Conservation (phyloP, 1,140 invertebrate genomes). For the Chlorops oryzae region DNA sequence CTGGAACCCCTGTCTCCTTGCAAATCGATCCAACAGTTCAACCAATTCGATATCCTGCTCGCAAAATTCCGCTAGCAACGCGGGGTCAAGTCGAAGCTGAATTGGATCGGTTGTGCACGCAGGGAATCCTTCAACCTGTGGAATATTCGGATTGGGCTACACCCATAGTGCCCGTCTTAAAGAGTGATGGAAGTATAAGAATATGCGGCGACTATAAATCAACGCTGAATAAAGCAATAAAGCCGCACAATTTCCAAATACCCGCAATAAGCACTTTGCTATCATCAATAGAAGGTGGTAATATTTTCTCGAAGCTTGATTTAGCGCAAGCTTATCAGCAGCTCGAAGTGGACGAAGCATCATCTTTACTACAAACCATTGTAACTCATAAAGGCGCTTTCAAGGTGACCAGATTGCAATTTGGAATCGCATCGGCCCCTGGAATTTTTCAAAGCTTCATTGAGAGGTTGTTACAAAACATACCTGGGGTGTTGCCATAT, state of each 20-base stretch:
- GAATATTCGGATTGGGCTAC: too few species aligned
- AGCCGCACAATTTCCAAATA: conserved; percentile 46
- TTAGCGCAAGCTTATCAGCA: conserved; percentile 37
- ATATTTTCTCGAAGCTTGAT: conserved; percentile 32
- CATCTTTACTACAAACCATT: conserved; percentile 28
- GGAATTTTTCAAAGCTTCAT: too few species aligned
- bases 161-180: too few species aligned
- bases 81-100: conserved; percentile 18
- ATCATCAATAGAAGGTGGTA: conserved; percentile 26
- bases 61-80: background rate
- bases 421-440: conserved; percentile 47
- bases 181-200: conserved; percentile 28
- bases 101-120: conserved; percentile 44
- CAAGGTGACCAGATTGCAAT: conserved; percentile 48
- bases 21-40: background rate
- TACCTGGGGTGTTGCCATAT: conserved; percentile 27
- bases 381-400: conserved; percentile 49
- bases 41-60: background rate
- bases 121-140: too few species aligned
- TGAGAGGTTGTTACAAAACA: conserved; percentile 27
- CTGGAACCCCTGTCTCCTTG: background rate
- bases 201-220: too few species aligned
- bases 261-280: conserved; percentile 47
- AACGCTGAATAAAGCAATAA: conserved; percentile 35
- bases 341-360: conserved; percentile 32